Base-by-base conservation (phyloP, 1,140 invertebrate genomes). In the Drosophila kikkawai region DNA sequence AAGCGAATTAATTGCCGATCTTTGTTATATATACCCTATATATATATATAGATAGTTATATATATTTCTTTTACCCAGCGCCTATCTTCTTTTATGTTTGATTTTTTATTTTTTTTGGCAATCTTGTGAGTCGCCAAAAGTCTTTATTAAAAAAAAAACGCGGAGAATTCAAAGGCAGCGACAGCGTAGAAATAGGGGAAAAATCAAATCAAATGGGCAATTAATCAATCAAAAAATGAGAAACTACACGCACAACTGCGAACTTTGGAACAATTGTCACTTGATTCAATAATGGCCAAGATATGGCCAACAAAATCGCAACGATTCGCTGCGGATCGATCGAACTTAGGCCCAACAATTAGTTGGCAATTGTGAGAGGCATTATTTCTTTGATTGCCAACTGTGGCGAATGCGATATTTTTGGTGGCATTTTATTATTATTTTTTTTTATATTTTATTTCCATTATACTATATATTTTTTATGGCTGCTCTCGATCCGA, bases 171-270 rank as follows among this genome's bases (percentile, higher is more conserved):
- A 79, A 75, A 85, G 67, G 68, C 50, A 55, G 13, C 42, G 44
- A 67, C 32, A 13, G 17, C 11, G 32, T 3, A 80, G 73, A 81
- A 84, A 77, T 82, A 73, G 55, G 26, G 55, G 39, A 71, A 73
- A 55, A 73, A 50, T 71, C 69, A 69, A 82, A 75, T 82, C 67
- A 85, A 86, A 81, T 75, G 64, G 82, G 71, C 82, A 85, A 87
- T 87, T 88, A 87, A 88, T 87, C 83, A 87, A 87, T 87, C 80
- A 86, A 82, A 45, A 47, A 22, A 48, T 56, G 66, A 61, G 76
- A 77, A 66, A 78, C 68, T 74, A 69, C 19, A 42, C 71, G 48
- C 51, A 59, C 57, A 78, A 78, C 47, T 47, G 50, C 42, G 51
- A 57, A 56, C 58, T 70, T 68, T 57, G 68, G 63, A 51, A 83